Percentiles rank a stretch among this genome's conserved stretches.
These are phyloP conservation scores for Typhlichthys eigenmanni DNA, from an alignment of 2,797 vertebrate species.

Conservation along the genomic window DNA sequence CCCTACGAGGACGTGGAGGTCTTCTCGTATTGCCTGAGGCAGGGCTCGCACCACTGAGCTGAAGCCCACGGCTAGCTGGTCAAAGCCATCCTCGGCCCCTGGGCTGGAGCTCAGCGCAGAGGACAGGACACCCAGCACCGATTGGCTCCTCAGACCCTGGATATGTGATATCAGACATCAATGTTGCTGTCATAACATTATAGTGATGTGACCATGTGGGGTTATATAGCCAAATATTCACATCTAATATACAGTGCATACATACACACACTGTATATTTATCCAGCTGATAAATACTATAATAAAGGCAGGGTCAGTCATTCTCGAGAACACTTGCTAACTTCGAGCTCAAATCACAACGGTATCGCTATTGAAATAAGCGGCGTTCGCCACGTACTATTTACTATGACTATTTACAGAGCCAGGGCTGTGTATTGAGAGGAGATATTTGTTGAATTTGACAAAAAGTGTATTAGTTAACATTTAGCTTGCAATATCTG, in stretches of 20 bases:
- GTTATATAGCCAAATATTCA: not conserved
- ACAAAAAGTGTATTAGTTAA: too few species aligned
- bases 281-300: not conserved
- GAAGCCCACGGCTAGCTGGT: slow-evolving; percentile 75
- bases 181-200: slow-evolving; percentile 6
- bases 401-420: too few species aligned
- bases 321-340: too few species aligned
- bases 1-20: slow-evolving; percentile 80
- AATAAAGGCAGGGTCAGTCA: not conserved
- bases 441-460: not conserved
- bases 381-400: too few species aligned
- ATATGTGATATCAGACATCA: slow-evolving; percentile 5
- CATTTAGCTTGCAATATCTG: too few species aligned
- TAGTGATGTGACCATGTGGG: too few species aligned
- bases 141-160: slow-evolving; percentile 79
- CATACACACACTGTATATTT: too few species aligned
- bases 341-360: too few species aligned
- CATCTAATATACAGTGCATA: too few species aligned
- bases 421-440: not conserved
- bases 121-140: slow-evolving; percentile 75
- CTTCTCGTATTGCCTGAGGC: slow-evolving; percentile 82
- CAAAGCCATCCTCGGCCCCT: slow-evolving; percentile 80
- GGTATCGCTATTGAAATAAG: too few species aligned
- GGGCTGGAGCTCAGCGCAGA: slow-evolving; percentile 70
- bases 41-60: slow-evolving; percentile 75